Conservation (phyloP, 2,113 vertebrate genomes). For the Electrona antarctica region DNA sequence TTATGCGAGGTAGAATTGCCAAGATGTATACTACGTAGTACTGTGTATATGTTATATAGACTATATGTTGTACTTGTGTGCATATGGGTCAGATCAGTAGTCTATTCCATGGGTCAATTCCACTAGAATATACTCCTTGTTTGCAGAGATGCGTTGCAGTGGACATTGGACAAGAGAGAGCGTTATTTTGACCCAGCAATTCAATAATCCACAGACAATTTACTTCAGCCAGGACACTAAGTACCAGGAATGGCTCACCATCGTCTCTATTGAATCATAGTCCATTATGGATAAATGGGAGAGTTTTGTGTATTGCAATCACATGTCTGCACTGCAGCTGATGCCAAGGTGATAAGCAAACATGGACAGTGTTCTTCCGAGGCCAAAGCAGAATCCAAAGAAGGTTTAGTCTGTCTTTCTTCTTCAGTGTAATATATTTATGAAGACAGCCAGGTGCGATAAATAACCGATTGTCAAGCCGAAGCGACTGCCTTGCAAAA, state of each 20-base stretch:
- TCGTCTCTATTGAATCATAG: slow-evolving; percentile 46
- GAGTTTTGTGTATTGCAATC: slow-evolving; percentile 32
- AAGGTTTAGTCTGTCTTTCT: slow-evolving; percentile 9
- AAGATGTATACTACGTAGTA: too few species aligned
- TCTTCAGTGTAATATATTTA: too few species aligned
- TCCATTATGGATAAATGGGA: slow-evolving; percentile 11
- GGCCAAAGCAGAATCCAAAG: slow-evolving; percentile 1
- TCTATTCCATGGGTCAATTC: background rate
- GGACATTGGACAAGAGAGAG: slow-evolving; percentile 25
- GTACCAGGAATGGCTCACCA: slow-evolving; percentile 51
- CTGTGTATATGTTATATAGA: too few species aligned
- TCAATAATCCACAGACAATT: slow-evolving; percentile 38
- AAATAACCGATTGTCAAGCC: too few species aligned
- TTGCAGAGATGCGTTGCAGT: background rate
- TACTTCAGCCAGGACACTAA: slow-evolving; percentile 29
- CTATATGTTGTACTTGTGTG: too few species aligned
- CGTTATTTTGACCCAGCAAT: slow-evolving; percentile 31
- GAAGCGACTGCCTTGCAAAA: background rate
- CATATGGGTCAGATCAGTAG: too few species aligned
- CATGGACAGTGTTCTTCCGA: slow-evolving; percentile 4
- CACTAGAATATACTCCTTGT: slow-evolving; percentile 25
- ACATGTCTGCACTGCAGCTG: slow-evolving; percentile 40
- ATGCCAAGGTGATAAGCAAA: slow-evolving; percentile 33
- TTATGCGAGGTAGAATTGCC: too few species aligned
- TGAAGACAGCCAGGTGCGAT: too few species aligned